phyloP scores from a whole-genome alignment of 2,888 invertebrate species.

The Tachina fera region DNA sequence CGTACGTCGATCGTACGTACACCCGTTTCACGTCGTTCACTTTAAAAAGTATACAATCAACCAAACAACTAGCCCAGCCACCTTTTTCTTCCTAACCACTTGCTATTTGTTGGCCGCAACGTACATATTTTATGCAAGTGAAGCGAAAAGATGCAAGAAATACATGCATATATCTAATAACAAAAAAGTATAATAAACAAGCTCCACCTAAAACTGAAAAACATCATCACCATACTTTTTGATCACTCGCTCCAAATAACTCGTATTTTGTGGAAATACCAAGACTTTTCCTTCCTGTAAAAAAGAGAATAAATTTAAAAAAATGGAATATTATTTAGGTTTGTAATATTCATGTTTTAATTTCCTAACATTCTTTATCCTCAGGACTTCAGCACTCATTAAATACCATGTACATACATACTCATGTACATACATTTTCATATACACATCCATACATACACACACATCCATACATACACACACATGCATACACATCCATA shows the following conservation, averaged over 20 bases:
- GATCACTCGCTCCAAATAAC: slow-evolving; percentile 27
- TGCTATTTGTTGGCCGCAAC: slow-evolving; percentile 55
- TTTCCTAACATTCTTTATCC: neutral
- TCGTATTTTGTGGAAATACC: slow-evolving; percentile 8
- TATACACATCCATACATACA: neutral
- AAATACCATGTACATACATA: slow-evolving; percentile 22
- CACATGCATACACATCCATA: neutral
- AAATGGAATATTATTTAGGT: slow-evolving; percentile 80
- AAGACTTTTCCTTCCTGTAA: slow-evolving; percentile 22
- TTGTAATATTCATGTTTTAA: slow-evolving; percentile 72
- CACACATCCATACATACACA: neutral
- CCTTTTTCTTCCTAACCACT: slow-evolving; percentile 62
- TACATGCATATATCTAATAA: slow-evolving; percentile 50
- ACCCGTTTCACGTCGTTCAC: slow-evolving; percentile 59
- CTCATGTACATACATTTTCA: neutral
- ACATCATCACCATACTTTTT: slow-evolving; percentile 62
- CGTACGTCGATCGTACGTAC: slow-evolving; percentile 71
- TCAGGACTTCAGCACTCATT: neutral
- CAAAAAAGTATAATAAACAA: slow-evolving; percentile 48
- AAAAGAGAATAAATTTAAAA: slow-evolving; percentile 42
- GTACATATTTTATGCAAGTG: slow-evolving; percentile 40
- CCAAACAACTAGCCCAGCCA: slow-evolving; percentile 46
- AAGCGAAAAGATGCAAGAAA: slow-evolving; percentile 63
- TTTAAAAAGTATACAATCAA: slow-evolving; percentile 50
- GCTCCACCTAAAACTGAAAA: slow-evolving; percentile 67